Conservation (phyloP, 2,888 invertebrate species). For the Netelia virgata region DNA sequence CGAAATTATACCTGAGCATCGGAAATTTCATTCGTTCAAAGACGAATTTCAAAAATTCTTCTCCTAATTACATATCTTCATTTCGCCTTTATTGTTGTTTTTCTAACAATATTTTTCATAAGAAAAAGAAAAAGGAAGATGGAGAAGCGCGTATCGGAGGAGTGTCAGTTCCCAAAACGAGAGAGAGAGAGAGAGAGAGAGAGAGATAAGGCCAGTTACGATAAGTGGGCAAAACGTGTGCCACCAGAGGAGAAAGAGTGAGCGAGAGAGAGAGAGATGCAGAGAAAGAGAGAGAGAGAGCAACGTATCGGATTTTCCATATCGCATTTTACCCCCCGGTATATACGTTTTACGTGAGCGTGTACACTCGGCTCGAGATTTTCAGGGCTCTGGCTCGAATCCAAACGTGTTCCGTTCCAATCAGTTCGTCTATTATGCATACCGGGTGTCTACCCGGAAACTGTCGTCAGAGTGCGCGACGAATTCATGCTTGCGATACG, state of each 20-base stretch:
- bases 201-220: not conserved
- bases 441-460: constrained; percentile 63
- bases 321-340: not conserved
- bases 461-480: constrained; percentile 48
- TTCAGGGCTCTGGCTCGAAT: constrained; percentile 48
- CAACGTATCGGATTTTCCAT: not conserved
- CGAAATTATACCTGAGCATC: too few species aligned
- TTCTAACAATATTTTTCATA: not conserved
- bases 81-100: not conserved
- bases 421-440: constrained; percentile 62
- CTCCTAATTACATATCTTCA: too few species aligned
- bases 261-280: not conserved
- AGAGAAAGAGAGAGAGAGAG: not conserved
- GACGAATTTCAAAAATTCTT: too few species aligned
- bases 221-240: too few species aligned
- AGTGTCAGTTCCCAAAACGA: not conserved
- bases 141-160: not conserved
- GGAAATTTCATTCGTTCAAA: too few species aligned
- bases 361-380: not conserved
- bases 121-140: not conserved
- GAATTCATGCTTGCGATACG: constrained; percentile 36
- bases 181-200: not conserved
- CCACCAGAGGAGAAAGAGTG: too few species aligned
- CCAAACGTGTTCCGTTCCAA: constrained; percentile 64
- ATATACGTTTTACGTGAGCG: not conserved